Conservation (phyloP, 2,797 vertebrate species). For the Tangara arthus region DNA sequence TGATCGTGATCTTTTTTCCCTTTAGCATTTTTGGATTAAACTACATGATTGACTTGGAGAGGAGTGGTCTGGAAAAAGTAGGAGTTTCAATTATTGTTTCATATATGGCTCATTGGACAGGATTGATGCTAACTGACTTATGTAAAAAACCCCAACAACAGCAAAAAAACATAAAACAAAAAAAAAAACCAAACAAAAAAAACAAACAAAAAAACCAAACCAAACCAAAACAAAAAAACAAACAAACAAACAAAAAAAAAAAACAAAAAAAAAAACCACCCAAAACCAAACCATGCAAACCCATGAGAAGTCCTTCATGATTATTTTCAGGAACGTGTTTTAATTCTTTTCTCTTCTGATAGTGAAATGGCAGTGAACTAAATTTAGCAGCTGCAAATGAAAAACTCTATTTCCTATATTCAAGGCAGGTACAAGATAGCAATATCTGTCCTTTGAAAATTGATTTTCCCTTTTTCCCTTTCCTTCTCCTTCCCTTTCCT, state of each 20-base stretch:
- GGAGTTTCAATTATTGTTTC: neutral
- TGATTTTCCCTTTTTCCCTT: neutral
- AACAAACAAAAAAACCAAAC: no score
- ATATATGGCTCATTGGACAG: neutral
- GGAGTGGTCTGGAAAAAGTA: neutral
- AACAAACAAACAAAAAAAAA: no score
- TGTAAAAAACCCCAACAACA: accelerated
- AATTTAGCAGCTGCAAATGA: neutral
- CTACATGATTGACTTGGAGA: neutral
- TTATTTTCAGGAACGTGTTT: neutral
- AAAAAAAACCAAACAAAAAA: neutral
- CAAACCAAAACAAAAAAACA: no score
- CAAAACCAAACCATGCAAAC: neutral
- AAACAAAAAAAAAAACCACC: neutral
- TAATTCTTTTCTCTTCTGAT: neutral
- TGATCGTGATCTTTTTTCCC: neutral
- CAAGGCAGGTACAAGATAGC: neutral
- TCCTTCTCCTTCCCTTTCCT: neutral
- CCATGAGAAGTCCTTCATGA: neutral
- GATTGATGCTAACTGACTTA: neutral
- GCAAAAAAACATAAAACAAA: neutral
- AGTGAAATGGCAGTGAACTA: neutral
- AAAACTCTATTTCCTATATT: neutral
- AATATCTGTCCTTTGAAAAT: neutral
- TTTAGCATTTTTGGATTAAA: neutral